phyloP scores from a whole-genome alignment of 2,888 invertebrate species.

The Dynastes hyllus region DNA sequence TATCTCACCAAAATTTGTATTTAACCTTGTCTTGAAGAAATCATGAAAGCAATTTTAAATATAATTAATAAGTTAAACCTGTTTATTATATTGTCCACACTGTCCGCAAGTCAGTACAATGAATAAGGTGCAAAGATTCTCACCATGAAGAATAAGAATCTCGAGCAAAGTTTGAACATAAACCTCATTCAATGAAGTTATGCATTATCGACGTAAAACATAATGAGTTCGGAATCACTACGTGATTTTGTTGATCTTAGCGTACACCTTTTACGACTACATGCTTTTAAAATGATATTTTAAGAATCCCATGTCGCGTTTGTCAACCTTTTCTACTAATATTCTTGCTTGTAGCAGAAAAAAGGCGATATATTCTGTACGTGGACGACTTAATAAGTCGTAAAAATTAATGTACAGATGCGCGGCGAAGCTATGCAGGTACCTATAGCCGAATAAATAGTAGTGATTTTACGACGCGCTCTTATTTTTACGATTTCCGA shows the following conservation, averaged over 20 bases:
- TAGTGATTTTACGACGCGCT: conserved; percentile 44
- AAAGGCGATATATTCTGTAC: conserved; percentile 12
- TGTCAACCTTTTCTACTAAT: conserved; percentile 25
- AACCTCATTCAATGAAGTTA: conserved; percentile 9
- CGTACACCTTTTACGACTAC: conserved; percentile 27
- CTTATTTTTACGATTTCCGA: conserved; percentile 49
- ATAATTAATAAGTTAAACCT: too few species aligned
- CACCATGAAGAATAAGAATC: too few species aligned
- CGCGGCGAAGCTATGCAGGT: conserved; percentile 30
- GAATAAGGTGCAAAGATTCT: too few species aligned
- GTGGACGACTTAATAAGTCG: conserved; percentile 43
- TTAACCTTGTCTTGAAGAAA: too few species aligned
- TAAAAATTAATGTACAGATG: conserved; percentile 42
- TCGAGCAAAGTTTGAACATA: too few species aligned
- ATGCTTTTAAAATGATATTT: conserved; percentile 30
- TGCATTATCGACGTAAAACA: conserved; percentile 20
- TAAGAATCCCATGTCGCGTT: conserved; percentile 24
- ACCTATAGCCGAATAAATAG: conserved; percentile 39
- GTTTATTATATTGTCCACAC: too few species aligned
- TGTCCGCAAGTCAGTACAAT: too few species aligned
- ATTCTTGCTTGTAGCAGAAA: conserved; percentile 4
- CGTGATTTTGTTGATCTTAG: conserved; percentile 2
- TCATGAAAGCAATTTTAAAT: too few species aligned
- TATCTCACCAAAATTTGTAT: too few species aligned
- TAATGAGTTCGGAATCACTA: conserved; percentile 24